These are phyloP conservation scores for Apamea epomidion DNA, from an alignment of 2,888 invertebrate species.

Conservation along the genomic window DNA sequence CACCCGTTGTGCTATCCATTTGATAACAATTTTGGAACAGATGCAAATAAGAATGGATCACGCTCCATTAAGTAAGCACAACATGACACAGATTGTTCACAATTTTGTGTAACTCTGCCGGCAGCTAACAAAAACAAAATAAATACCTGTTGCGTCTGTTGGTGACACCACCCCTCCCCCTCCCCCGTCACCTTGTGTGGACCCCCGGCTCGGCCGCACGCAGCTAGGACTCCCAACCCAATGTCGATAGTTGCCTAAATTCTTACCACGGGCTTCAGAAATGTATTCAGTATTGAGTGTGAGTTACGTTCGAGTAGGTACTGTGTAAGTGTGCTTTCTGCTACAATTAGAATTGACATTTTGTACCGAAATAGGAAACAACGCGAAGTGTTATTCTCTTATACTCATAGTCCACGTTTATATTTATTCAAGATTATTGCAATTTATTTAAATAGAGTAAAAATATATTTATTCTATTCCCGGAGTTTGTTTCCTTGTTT, in stretches of 20 bases:
- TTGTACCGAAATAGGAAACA: not conserved
- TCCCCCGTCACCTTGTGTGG: not conserved
- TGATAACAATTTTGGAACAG: not conserved
- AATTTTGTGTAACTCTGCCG: constrained; percentile 15
- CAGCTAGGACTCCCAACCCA: not conserved
- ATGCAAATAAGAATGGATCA: not conserved
- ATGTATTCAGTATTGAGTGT: not conserved
- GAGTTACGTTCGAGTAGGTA: not conserved
- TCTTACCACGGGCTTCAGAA: constrained; percentile 18
- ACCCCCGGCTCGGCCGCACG: not conserved
- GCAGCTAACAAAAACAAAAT: constrained; percentile 42
- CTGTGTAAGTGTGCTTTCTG: not conserved
- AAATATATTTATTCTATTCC: no score
- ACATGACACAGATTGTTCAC: constrained; percentile 18
- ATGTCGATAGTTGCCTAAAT: constrained; percentile 20
- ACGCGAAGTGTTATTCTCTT: no score
- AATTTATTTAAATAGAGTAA: not conserved
- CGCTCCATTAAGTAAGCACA: constrained; percentile 1
- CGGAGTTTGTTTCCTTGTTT: not conserved
- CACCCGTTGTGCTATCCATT: not conserved
- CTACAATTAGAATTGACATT: not conserved
- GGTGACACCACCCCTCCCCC: constrained; percentile 50
- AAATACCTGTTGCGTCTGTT: constrained; percentile 64
- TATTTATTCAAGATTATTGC: not conserved
- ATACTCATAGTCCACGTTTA: not conserved